Evolutionary conservation across 2,888 invertebrate species (phyloP).

Genomic region (Brachyptera putata): DNA sequence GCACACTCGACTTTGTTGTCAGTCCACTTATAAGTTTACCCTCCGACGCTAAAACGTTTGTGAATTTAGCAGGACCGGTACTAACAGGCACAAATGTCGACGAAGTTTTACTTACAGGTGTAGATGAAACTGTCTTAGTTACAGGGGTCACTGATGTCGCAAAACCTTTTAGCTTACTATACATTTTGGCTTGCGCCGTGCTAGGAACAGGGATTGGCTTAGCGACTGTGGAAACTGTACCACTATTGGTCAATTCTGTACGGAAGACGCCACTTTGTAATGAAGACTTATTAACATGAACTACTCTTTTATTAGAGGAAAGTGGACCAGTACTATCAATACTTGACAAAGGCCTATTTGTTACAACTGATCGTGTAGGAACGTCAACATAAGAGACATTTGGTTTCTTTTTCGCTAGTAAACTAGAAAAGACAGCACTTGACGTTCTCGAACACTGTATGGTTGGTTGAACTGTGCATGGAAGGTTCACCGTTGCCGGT

Average conservation of each 20-base stretch:
- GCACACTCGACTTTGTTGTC: background rate
- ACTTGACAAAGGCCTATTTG: background rate
- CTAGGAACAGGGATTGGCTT: background rate
- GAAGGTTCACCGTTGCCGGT: too few relatives aligned
- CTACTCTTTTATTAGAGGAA: too few relatives aligned
- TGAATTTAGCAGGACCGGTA: background rate
- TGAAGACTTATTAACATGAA: background rate
- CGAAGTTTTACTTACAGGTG: background rate
- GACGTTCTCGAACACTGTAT: background rate
- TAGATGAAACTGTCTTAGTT: background rate
- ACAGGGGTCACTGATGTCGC: background rate
- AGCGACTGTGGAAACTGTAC: background rate
- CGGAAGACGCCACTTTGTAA: background rate
- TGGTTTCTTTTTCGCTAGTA: background rate
- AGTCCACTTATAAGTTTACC: background rate
- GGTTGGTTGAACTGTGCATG: background rate
- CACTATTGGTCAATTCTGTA: background rate
- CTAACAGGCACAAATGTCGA: background rate
- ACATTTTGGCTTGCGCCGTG: background rate
- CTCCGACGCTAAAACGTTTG: background rate
- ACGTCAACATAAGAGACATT: background rate
- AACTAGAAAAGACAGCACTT: background rate
- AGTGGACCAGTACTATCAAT: background rate
- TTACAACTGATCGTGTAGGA: background rate
- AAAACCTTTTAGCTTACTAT: too few relatives aligned